Conservation (phyloP, 2,888 invertebrate species). For the Uropetala carovei region DNA sequence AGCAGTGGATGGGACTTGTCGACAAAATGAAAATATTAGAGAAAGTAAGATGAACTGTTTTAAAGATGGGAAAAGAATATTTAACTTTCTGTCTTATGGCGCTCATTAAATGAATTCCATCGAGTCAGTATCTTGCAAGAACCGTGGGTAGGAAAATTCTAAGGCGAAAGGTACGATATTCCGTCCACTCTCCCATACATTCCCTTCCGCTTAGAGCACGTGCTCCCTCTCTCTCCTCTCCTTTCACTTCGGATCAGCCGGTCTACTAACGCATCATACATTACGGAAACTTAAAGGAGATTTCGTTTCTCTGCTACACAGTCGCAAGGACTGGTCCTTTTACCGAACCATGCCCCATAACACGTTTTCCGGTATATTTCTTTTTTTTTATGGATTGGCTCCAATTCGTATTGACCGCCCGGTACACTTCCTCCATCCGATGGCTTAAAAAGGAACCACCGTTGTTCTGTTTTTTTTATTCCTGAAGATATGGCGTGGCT, state of each 20-base stretch:
- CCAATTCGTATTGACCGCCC: slow-evolving; percentile 29
- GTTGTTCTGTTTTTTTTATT: slow-evolving; percentile 22
- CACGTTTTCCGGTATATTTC: neutral
- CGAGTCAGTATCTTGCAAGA: too few species aligned
- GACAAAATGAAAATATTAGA: too few species aligned
- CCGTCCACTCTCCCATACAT: neutral
- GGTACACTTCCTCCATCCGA: neutral
- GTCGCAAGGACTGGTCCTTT: neutral
- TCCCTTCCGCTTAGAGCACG: neutral
- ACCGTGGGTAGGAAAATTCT: neutral
- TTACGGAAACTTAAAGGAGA: neutral
- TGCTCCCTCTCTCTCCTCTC: neutral
- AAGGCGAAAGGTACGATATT: neutral
- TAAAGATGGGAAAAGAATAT: too few species aligned
- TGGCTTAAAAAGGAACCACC: neutral
- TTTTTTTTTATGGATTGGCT: neutral
- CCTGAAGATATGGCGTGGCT: neutral
- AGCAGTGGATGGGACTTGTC: too few species aligned
- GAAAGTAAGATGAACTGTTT: too few species aligned
- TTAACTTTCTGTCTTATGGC: too few species aligned
- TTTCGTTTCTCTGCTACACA: neutral
- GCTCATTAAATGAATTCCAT: too few species aligned
- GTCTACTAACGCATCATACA: neutral
- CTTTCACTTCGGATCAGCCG: neutral
- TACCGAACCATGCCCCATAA: neutral